Evolutionary conservation across 2,797 vertebrate genomes (phyloP).

Genomic region (Lycodopsis pacificus): DNA sequence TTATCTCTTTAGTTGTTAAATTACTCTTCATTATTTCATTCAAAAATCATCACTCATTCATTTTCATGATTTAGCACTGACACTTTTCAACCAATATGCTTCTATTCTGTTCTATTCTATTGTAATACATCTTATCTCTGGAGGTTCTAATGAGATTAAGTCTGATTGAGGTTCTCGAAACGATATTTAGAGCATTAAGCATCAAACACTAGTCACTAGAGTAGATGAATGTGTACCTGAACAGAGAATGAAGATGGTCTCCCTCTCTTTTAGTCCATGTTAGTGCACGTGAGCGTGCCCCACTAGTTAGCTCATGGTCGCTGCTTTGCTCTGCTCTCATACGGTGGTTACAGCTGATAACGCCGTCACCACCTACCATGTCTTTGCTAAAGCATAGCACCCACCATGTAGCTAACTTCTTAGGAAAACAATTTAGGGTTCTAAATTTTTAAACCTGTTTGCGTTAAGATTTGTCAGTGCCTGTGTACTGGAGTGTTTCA

Average conservation of each 20-base stretch:
- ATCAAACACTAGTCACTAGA: too few species aligned
- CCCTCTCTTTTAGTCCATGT: too few species aligned
- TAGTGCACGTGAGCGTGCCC: not conserved
- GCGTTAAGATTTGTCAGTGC: conserved; percentile 9
- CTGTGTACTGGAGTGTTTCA: not conserved
- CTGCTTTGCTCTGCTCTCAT: too few species aligned
- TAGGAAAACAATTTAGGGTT: not conserved
- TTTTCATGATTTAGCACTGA: not conserved
- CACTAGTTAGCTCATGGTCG: not conserved
- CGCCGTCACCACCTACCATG: not conserved
- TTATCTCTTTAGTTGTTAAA: not conserved
- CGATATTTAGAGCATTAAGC: too few species aligned
- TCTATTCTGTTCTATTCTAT: not conserved
- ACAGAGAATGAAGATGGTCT: too few species aligned
- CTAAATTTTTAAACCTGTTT: conserved; percentile 17
- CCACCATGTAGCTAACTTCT: not conserved
- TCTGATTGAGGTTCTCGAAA: conserved; percentile 1
- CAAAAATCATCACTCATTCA: not conserved
- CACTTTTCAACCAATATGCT: not conserved
- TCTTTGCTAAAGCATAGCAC: not conserved
- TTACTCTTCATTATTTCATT: not conserved
- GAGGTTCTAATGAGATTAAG: conserved; percentile 23
- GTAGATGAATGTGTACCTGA: too few species aligned
- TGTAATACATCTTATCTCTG: not conserved
- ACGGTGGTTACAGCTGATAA: not conserved